Conservation (phyloP, 2,797 vertebrate species). For the Chromobotia macracanthus region DNA sequence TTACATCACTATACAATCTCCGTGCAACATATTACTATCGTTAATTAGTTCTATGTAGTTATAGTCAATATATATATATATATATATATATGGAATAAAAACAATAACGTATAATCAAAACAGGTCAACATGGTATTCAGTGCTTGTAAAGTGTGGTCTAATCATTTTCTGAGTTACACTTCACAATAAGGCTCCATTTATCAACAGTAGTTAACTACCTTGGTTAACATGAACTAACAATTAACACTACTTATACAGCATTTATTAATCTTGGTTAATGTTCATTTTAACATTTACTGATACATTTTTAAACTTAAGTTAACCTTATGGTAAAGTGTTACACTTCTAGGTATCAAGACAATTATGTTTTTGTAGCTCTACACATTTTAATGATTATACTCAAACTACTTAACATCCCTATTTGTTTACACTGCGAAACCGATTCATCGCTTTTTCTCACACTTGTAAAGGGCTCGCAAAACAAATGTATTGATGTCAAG, state of each 20-base stretch:
- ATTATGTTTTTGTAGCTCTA: not conserved
- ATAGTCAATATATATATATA: too few relatives aligned
- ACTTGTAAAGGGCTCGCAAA: constrained; percentile 68
- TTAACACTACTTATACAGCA: not conserved
- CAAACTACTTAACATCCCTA: constrained; percentile 39
- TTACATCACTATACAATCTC: not conserved
- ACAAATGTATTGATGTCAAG: constrained; percentile 72
- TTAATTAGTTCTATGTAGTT: too few relatives aligned
- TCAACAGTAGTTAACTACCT: not conserved
- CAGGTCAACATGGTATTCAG: too few relatives aligned
- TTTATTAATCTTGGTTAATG: too few relatives aligned
- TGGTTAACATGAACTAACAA: not conserved
- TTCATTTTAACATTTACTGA: too few relatives aligned
- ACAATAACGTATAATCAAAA: too few relatives aligned
- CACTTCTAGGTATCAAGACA: too few relatives aligned
- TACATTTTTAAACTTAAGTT: too few relatives aligned
- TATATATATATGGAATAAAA: too few relatives aligned
- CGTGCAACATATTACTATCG: not conserved
- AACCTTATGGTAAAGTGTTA: too few relatives aligned
- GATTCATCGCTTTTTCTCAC: constrained; percentile 66
- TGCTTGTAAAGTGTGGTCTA: too few relatives aligned
- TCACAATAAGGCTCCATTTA: not conserved
- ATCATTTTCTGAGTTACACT: too few relatives aligned
- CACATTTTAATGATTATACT: not conserved
- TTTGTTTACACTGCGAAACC: constrained; percentile 68